Conservation (phyloP, 2,797 vertebrate species). For the Catharus ustulatus region DNA sequence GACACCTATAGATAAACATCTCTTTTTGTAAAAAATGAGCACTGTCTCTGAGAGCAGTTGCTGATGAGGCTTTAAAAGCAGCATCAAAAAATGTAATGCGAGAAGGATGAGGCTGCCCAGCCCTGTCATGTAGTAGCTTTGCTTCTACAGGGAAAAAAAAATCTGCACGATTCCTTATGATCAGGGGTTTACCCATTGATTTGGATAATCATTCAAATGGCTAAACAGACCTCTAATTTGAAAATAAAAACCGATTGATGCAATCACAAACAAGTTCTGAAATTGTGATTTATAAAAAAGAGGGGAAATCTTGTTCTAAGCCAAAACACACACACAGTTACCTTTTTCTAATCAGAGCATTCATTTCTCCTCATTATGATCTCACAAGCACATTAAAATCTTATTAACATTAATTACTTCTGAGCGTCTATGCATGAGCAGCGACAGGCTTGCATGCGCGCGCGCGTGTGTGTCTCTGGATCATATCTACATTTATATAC, state of each 20-base stretch:
- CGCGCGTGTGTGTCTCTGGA: constrained; percentile 74
- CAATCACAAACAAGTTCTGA: constrained; percentile 85
- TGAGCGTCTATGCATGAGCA: constrained; percentile 85
- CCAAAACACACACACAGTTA: constrained; percentile 86
- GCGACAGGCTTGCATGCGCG: constrained; percentile 73
- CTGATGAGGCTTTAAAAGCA: constrained; percentile 57
- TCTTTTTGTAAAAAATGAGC: constrained; percentile 67
- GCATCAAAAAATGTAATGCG: constrained; percentile 53
- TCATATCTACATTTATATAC: constrained; percentile 86
- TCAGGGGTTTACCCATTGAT: constrained; percentile 79
- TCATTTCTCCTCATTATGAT: constrained; percentile 89
- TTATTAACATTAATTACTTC: constrained; percentile 90
- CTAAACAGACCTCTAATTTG: constrained; percentile 84
- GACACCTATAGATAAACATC: constrained; percentile 68
- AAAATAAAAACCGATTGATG: constrained; percentile 82
- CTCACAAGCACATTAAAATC: constrained; percentile 89
- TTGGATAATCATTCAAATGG: constrained; percentile 83
- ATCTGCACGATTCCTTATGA: constrained; percentile 74
- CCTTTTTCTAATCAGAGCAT: constrained; percentile 88
- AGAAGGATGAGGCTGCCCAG: constrained; percentile 65
- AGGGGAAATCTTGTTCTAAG: constrained; percentile 83
- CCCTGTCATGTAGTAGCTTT: constrained; percentile 49
- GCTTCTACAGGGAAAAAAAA: constrained; percentile 63
- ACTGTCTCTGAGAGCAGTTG: constrained; percentile 52
- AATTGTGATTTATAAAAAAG: constrained; percentile 85